A percentile compares a stretch with the other conserved stretches of the same genome.
Conservation (phyloP, 2,797 vertebrate genomes). For the Vipera latastei region DNA sequence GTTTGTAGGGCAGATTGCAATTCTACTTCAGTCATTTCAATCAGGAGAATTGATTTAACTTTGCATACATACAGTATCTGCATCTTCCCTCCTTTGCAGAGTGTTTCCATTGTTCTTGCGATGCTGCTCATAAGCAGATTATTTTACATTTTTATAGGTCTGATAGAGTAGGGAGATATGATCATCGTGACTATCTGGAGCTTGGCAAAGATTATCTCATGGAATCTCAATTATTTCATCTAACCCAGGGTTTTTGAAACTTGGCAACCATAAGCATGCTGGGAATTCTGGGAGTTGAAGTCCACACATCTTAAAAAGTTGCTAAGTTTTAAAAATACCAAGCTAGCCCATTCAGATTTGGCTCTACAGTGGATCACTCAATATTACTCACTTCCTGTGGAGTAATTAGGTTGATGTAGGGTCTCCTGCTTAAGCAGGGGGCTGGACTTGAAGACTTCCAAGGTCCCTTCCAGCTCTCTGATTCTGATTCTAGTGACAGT, state of each 20-base stretch:
- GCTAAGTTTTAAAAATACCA: background rate
- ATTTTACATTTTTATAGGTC: background rate
- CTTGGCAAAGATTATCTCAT: background rate
- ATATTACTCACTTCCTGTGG: background rate
- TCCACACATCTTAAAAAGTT: background rate
- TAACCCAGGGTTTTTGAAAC: background rate
- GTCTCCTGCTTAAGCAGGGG: too few species aligned
- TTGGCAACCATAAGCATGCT: background rate
- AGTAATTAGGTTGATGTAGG: background rate
- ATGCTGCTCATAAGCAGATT: background rate
- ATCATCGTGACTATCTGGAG: background rate
- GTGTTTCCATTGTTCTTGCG: background rate
- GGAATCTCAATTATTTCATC: background rate
- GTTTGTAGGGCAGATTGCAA: background rate
- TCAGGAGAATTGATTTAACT: background rate
- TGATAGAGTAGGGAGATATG: background rate
- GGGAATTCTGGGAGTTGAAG: background rate
- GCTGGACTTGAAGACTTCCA: too few species aligned
- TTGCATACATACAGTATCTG: background rate
- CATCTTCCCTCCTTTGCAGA: background rate
- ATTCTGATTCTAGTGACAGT: background rate
- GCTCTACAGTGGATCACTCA: background rate
- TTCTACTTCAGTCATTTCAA: background rate
- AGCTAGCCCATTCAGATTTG: background rate
- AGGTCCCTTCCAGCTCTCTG: too few species aligned